A percentile compares a stretch with the other conserved stretches of the same genome.
Conservation (phyloP, 1,140 invertebrate genomes). For the Mycetomoellerius zeteki region DNA sequence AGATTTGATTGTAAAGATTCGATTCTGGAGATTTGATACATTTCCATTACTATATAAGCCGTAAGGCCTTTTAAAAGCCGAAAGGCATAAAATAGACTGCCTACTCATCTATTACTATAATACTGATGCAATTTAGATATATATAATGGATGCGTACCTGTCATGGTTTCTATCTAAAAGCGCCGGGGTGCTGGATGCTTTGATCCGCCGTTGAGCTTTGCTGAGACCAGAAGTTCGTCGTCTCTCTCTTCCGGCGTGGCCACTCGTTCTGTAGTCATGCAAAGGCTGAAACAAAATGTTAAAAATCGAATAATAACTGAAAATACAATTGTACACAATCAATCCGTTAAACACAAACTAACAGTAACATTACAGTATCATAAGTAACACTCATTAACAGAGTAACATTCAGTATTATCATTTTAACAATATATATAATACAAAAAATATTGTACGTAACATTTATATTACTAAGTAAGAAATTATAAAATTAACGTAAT, state of each 20-base stretch:
- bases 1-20: not conserved
- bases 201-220: constrained; percentile 85
- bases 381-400: no score
- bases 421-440: no score
- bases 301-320: constrained; percentile 41
- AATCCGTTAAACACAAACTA: not conserved
- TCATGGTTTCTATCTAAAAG: constrained; percentile 85
- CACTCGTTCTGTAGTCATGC: constrained; percentile 80
- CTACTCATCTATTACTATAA: not conserved
- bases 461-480: no score
- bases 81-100: not conserved
- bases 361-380: no score
- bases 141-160: constrained; percentile 74
- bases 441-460: no score
- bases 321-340: not conserved
- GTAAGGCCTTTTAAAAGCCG: not conserved
- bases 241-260: constrained; percentile 79
- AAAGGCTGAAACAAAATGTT: constrained; percentile 83
- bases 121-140: not conserved
- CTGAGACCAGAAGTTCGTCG: constrained; percentile 84
- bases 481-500: no score
- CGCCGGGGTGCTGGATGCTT: constrained; percentile 88
- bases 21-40: not conserved
- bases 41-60: not conserved
- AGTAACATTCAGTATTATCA: no score